Base-by-base conservation (phyloP, 2,797 vertebrate genomes). In the Eurystomus glaucurus region DNA sequence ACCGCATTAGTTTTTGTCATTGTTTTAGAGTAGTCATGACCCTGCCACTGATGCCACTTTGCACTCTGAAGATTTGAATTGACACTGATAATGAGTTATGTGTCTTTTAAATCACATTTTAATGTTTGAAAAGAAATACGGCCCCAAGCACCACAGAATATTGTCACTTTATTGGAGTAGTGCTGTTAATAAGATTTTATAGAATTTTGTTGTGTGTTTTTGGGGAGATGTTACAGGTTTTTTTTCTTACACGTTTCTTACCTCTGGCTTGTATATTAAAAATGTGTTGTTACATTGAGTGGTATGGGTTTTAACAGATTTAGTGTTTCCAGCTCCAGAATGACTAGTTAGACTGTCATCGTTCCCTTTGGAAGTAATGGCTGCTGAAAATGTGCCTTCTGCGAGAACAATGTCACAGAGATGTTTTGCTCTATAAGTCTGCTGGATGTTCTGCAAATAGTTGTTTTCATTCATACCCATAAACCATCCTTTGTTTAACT, bases 361-460 rank as follows among this genome's bases (percentile, higher is more conserved):
- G 7, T 84, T 85, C 28, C 13, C 11, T 51, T 60, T 87, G 60
- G n/a, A 82, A 60, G 48, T 82, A 51, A 58, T 45, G 35, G 17
- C 51, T 70, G 2, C 28, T 94, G 66, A 76, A 87, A 79, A 31
- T 29, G 17, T 18, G 16, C 50, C 5, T 72, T 71, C 37, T 86
- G 33, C 45, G 57, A 41, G 52, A 66, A 6, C 0, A 0, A 1
- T 31, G 8, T 65, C 13, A 10, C 31, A 72, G 35, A 69, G 39
- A 14, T 66, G 8, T 46, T 83, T 50, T 81, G 13, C 25, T 80
- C 2, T 11, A 1, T 31, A 51, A 48, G 26, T 57, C 45, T 86
- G 31, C 25, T 70, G 52, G 43, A 65, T 12, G 2, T 79, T 79
- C 21, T 88, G 29, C 33, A 72, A 31, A 68, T 31, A 29, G 19